A percentile compares a stretch with the other conserved stretches of the same genome.
Evolutionary conservation across 2,113 vertebrate genomes (phyloP).

Genomic region (Phocoena phocoena): DNA sequence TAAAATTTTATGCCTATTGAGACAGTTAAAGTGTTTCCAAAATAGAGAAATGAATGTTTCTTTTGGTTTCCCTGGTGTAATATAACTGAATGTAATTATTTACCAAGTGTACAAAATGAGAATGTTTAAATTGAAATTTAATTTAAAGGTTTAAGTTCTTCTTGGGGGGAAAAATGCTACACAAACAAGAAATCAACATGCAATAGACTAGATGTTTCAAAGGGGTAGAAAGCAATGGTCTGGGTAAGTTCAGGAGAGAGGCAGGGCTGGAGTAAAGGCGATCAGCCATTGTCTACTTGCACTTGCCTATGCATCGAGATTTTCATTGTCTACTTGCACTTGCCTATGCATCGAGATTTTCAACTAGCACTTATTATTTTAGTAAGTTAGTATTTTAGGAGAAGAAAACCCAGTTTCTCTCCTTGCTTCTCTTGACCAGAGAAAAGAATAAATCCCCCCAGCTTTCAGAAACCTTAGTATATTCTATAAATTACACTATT

Average conservation of each 20-base stretch:
- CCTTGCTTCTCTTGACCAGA: not conserved
- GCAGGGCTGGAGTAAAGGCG: not conserved
- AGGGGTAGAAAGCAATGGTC: not conserved
- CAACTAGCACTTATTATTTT: not conserved
- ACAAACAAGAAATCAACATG: not conserved
- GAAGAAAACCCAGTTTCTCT: not conserved
- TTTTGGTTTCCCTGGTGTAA: slow-evolving; percentile 11
- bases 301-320: not conserved
- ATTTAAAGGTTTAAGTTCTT: slow-evolving; percentile 52
- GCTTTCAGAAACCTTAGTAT: not conserved
- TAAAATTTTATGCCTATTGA: slow-evolving; percentile 21
- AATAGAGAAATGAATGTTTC: slow-evolving; percentile 55
- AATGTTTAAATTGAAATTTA: slow-evolving; percentile 55
- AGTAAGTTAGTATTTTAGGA: not conserved
- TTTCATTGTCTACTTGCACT: not conserved
- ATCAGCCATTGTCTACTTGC: not conserved
- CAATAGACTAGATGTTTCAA: not conserved
- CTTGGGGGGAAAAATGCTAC: not conserved
- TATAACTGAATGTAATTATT: slow-evolving; percentile 55
- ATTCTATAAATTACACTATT: not conserved
- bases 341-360: not conserved
- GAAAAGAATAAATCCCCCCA: not conserved
- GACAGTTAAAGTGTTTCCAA: slow-evolving; percentile 37
- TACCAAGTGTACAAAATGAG: slow-evolving; percentile 39
- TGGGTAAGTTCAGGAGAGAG: not conserved